Evolutionary conservation across 2,797 vertebrate genomes (phyloP).

Genomic region (Odontamblyopus lacepedii): DNA sequence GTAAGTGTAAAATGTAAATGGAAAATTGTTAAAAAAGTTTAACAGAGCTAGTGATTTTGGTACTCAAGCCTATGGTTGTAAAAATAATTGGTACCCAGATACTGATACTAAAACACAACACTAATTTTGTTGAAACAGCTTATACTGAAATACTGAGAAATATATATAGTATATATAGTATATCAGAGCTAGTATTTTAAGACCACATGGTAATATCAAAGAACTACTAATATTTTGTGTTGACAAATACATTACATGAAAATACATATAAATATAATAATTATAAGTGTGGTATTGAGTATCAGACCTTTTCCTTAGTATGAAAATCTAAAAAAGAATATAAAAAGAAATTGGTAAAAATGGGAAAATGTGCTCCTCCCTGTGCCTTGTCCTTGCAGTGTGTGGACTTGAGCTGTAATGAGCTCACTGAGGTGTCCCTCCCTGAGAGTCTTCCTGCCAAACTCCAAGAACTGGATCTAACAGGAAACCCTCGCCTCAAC

Average conservation of each 20-base stretch:
- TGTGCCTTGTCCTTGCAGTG: conserved; percentile 71
- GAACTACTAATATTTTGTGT: background rate
- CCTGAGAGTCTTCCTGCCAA: conserved; percentile 91
- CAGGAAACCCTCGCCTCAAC: conserved; percentile 90
- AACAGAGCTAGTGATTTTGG: background rate
- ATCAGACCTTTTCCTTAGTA: background rate
- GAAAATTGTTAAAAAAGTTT: too few relatives aligned
- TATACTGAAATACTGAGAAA: too few relatives aligned
- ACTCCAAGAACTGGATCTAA: conserved; percentile 94
- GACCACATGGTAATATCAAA: too few relatives aligned
- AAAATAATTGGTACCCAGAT: background rate
- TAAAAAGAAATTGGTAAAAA: background rate
- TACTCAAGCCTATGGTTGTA: background rate
- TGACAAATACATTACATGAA: too few relatives aligned
- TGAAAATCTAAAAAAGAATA: background rate
- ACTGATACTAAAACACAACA: too few relatives aligned
- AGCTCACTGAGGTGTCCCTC: conserved; percentile 88
- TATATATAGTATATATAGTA: too few relatives aligned
- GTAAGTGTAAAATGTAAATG: too few relatives aligned
- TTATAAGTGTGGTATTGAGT: background rate
- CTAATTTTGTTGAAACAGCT: too few relatives aligned
- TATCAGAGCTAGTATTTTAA: too few relatives aligned
- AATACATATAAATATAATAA: background rate
- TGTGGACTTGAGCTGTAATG: conserved; percentile 96
- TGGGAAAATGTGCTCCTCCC: background rate